Evolutionary conservation across 2,113 vertebrate species (phyloP).

Genomic region (Channa maculata): DNA sequence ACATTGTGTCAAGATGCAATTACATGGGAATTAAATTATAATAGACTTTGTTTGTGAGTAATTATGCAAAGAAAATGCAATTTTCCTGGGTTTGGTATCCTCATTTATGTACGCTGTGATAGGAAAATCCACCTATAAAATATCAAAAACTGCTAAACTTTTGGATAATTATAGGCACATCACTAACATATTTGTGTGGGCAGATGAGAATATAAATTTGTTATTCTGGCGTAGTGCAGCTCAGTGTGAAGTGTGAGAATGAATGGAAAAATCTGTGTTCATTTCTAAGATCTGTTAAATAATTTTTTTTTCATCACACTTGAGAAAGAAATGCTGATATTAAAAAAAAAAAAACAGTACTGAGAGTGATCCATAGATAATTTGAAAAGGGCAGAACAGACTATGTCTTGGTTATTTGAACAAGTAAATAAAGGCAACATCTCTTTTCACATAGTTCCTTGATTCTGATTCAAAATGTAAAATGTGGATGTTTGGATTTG

Average conservation of each 20-base stretch:
- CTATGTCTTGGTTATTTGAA: constrained; percentile 19
- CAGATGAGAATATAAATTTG: constrained; percentile 72
- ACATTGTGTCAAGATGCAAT: constrained; percentile 70
- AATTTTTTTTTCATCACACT: constrained; percentile 27
- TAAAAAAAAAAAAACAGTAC: constrained; percentile 3
- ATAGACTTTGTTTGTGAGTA: constrained; percentile 63
- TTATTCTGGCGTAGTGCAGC: constrained; percentile 67
- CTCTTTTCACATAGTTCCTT: constrained; percentile 17
- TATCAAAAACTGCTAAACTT: constrained; percentile 71
- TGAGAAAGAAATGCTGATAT: constrained; percentile 38
- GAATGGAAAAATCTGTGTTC: constrained; percentile 58
- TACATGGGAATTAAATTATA: constrained; percentile 71
- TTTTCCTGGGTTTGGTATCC: constrained; percentile 35
- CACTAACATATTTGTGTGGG: constrained; percentile 73
- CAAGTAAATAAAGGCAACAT: constrained; percentile 24
- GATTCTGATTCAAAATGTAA: constrained; percentile 21
- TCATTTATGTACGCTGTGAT: constrained; percentile 51
- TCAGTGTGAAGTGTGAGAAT: constrained; percentile 61
- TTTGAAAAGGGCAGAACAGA: constrained; percentile 20
- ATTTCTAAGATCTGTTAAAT: constrained; percentile 47
- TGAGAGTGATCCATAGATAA: constrained; percentile 27
- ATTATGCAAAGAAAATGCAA: constrained; percentile 65
- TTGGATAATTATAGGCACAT: constrained; percentile 69
- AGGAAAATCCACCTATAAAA: constrained; percentile 66
- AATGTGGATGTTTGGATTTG: constrained; percentile 21